Evolutionary conservation across 2,113 vertebrate species (phyloP).

Genomic region (Macroglossus sobrinus): DNA sequence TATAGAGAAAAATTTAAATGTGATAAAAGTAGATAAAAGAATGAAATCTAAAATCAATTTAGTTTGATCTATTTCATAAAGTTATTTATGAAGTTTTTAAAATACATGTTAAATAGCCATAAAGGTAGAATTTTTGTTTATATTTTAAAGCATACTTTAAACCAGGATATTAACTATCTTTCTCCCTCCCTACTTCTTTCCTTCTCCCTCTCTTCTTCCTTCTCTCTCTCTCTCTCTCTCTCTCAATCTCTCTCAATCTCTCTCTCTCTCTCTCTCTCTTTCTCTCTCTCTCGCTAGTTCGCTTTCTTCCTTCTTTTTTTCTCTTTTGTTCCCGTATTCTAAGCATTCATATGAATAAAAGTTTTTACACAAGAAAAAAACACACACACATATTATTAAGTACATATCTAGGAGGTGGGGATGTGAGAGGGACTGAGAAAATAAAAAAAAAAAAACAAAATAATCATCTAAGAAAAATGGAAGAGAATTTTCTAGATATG

Average conservation of each 20-base stretch:
- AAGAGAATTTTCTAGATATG: not conserved
- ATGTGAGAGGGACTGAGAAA: not conserved
- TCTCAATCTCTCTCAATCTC: fast-evolving
- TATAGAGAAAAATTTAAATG: not conserved
- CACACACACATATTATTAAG: not conserved
- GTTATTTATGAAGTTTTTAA: not conserved
- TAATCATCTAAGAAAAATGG: not conserved
- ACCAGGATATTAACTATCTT: not conserved
- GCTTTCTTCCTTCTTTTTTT: not conserved
- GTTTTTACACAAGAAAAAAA: not conserved
- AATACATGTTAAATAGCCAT: not conserved
- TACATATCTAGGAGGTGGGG: not conserved
- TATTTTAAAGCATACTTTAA: not conserved
- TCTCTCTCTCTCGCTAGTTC: too few relatives aligned
- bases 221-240: too few relatives aligned
- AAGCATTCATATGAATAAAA: not conserved
- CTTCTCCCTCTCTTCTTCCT: not conserved
- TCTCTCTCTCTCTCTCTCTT: too few relatives aligned
- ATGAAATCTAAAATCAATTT: not conserved
- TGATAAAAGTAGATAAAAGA: not conserved
- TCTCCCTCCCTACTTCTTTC: too few relatives aligned
- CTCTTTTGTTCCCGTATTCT: not conserved
- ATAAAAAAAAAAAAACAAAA: not conserved
- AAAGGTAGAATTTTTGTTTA: not conserved
- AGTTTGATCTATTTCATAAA: not conserved